A percentile compares a stretch with the other conserved stretches of the same genome.
These are phyloP conservation scores for Coracias cyanogaster DNA, from an alignment of 2,797 vertebrate genomes.

Conservation along the genomic window DNA sequence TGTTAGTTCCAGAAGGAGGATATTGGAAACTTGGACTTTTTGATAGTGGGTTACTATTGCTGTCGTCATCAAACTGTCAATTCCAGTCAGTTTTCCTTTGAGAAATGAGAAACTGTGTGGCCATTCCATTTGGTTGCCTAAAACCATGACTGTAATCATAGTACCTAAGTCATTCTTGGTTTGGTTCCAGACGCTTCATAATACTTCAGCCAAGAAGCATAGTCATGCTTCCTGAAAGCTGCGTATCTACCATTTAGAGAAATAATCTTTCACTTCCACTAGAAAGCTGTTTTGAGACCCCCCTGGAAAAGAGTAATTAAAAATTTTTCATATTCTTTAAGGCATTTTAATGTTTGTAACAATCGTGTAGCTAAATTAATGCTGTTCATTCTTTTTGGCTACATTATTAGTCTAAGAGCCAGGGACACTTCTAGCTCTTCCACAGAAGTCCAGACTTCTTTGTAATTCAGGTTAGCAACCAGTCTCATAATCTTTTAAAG, in stretches of 20 bases:
- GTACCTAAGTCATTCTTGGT: neutral
- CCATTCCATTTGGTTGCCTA: neutral
- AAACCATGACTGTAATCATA: neutral
- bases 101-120: neutral
- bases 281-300: neutral
- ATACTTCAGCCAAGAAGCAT: neutral
- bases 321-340: neutral
- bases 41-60: neutral
- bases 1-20: neutral
- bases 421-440: neutral
- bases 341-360: neutral
- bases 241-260: neutral
- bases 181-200: neutral
- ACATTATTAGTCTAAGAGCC: neutral
- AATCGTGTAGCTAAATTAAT: neutral
- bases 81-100: neutral
- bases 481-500: neutral
- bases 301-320: neutral
- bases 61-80: neutral
- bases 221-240: slow-evolving; percentile 1
- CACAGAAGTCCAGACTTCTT: neutral
- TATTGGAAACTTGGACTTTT: neutral
- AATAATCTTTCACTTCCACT: neutral
- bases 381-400: neutral
- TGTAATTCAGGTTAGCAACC: neutral